Conservation (phyloP, 2,797 vertebrate species). For the Thunnus albacares region DNA sequence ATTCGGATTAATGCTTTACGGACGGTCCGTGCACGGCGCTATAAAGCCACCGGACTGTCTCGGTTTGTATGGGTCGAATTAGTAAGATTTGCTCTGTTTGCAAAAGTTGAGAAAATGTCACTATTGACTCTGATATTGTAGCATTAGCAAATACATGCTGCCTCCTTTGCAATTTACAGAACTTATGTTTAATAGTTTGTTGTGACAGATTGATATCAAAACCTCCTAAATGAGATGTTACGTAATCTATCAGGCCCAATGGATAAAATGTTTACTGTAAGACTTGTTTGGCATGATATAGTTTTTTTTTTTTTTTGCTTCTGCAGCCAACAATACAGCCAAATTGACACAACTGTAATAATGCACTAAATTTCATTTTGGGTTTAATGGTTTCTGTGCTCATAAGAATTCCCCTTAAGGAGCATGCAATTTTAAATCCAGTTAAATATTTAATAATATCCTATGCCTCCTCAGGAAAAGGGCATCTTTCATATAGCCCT, state of each 20-base stretch:
- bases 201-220: constrained; percentile 15
- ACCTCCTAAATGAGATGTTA: constrained; percentile 60
- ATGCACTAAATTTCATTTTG: constrained; percentile 22
- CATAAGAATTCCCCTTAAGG: constrained; percentile 39
- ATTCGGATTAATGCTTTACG: too few relatives aligned
- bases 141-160: neutral
- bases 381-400: constrained; percentile 10
- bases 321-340: neutral
- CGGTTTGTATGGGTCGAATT: neutral
- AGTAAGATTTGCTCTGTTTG: constrained; percentile 14
- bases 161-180: neutral
- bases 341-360: constrained; percentile 1
- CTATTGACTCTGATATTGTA: too few relatives aligned
- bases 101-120: constrained; percentile 55
- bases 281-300: neutral
- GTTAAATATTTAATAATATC: constrained; percentile 67
- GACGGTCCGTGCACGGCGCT: too few relatives aligned
- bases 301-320: neutral
- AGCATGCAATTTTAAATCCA: constrained; percentile 61
- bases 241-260: constrained; percentile 64
- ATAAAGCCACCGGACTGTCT: constrained; percentile 10
- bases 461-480: constrained; percentile 35
- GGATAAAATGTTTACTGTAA: constrained; percentile 14
- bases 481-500: constrained; percentile 46
- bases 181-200: constrained; percentile 21